Evolutionary conservation across 2,113 vertebrate species (phyloP), one percentile per base, ranked within the genome.

Genomic region (Rostratula benghalensis): DNA sequence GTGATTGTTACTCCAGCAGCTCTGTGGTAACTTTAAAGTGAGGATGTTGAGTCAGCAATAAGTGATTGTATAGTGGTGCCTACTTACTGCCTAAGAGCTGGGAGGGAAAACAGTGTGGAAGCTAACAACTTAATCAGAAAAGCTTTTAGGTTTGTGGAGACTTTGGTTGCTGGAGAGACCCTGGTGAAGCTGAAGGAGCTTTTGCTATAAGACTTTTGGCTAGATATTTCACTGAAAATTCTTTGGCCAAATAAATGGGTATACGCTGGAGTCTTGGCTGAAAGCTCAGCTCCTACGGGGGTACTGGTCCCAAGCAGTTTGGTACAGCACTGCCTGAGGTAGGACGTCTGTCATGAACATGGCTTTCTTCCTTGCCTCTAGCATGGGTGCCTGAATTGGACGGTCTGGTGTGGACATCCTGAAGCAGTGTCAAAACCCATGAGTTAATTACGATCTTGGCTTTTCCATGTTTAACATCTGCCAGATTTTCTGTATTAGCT

Each of bases 201-300:
- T 50, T 45, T 80, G 10, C 25, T 69, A 8, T 33, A 59, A 80
- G 12, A 7, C 30, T 74, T 83, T 53, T 61, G 45, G 41, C 8
- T 31, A 10, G 45, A 8, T 73, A 15, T 10, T 53, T 83, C 21
- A 81, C 33, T 71, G 61, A 39, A 20, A 85, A 83, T 14, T 65
- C n/a, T 92, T 79, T 2, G 7, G 48, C 15, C 20, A 46, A 33
- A 57, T 41, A n/a, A 75, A 39, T 33, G 20, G 4, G 7, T 45
- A 1, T n/a, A 17, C 3, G 12, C 10, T 0, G 1, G 37, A 45
- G 7, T 2, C n/a, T 46, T 56, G 14, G 50, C 27, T 84, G n/a
- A 68, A 89, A 35, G 19, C 19, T 79, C 33, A 51, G 27, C 6
- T 48, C 35, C 46, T 87, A 68, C 25, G 21, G 21, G 9, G 3